phyloP scores from a whole-genome alignment of 2,113 vertebrate genomes.

The Myrmophylax atrothorax region DNA sequence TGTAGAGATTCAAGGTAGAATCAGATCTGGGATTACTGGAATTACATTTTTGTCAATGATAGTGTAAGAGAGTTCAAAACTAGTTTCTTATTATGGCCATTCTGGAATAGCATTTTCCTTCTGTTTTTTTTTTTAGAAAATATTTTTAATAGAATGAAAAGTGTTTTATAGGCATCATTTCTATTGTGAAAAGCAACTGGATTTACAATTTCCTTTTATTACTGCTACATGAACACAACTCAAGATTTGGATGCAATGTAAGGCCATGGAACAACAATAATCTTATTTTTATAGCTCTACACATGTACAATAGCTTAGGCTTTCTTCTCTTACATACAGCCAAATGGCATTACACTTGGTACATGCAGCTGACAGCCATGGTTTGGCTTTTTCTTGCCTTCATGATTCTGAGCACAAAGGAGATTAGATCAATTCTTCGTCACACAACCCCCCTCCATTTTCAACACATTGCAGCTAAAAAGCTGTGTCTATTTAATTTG shows the following conservation, averaged over 20 bases:
- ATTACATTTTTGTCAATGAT: neutral
- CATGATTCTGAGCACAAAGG: neutral
- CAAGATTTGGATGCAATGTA: slow-evolving; percentile 8
- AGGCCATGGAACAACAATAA: slow-evolving; percentile 24
- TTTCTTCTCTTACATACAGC: neutral
- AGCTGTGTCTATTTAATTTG: neutral
- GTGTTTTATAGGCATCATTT: slow-evolving; percentile 35
- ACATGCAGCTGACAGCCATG: neutral
- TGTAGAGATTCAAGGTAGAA: neutral
- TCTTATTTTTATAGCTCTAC: slow-evolving; percentile 31
- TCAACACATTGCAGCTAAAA: neutral
- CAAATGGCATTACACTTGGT: neutral
- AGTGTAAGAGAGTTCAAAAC: neutral
- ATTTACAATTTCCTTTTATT: slow-evolving; percentile 62
- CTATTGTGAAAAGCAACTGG: slow-evolving; percentile 23
- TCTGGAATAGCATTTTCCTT: slow-evolving; percentile 1
- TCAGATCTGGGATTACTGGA: neutral
- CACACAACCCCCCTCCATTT: neutral
- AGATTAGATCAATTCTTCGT: neutral
- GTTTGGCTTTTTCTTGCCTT: neutral
- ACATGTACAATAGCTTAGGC: neutral
- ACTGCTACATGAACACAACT: slow-evolving; percentile 49
- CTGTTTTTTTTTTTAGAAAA: slow-evolving; percentile 39
- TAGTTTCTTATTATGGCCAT: neutral
- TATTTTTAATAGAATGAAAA: slow-evolving; percentile 59